Base-by-base conservation (phyloP, 2,797 vertebrate genomes). In the Ciconia nigra region DNA sequence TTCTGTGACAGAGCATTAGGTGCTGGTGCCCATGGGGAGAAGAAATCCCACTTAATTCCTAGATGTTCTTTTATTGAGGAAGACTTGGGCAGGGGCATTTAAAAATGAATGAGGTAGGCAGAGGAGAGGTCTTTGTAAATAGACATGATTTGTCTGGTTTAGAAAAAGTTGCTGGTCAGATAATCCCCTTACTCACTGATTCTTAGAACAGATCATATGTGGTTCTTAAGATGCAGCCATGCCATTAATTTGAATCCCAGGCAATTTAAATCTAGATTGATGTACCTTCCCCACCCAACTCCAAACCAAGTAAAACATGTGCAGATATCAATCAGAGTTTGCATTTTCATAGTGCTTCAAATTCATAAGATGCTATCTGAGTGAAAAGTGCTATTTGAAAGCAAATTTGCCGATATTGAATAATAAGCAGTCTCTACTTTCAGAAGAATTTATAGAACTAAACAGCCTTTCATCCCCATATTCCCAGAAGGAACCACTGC, bases 401-500 rank as follows among this genome's bases (percentile, higher is more conserved):
- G 24, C 4, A 59, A 52, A 59, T 67, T 70, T 70, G 4, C 11
- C 10, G 2, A 76, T 82, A 90, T 77, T 72, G 22, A 93, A 80
- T 41, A 82, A 58, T 26, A 76, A 76, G 10, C 11, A 17, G 24
- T 22, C 7, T 33, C 31, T 65, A 10, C 16, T 51, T 83, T 73
- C 28, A 57, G n/a, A 67, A 44, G 7, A 73, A 84, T 84, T 91
- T 54, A 59, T 41, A 83, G 79, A 77, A 52, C 41, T 59, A 92
- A 94, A 19, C 4, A 62, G 6, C 4, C 22, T 73, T 89, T 73
- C 44, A 89, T 49, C 16, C 21, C 1, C 15, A 7, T 76, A 85
- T 90, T 92, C 79, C 85, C 93, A 82, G 63, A 80, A 96, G 65
- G 49, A 87, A 91, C 81, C 92, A 74, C 66, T 97, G 88, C 69